Evolutionary conservation across 1,140 invertebrate genomes (phyloP), one percentile per base, ranked within the genome.

Genomic region (Caenorhabditis latens): DNA sequence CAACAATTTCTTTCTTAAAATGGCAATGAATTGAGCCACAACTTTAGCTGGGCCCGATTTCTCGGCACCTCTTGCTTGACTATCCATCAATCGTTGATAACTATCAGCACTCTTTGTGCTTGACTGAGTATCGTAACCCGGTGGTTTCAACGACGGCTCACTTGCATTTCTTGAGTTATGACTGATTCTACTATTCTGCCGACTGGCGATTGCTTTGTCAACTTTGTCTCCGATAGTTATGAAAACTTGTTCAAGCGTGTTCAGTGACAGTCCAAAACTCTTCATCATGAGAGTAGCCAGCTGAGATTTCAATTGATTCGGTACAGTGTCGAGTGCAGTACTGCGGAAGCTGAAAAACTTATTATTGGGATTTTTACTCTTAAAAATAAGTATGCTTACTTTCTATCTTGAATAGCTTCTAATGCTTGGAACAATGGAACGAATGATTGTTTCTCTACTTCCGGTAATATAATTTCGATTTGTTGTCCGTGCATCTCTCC

Each of bases 181-280:
- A 53, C 71, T 79, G 46, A 50, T 21, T n/a, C 71, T 40, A 50
- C 71, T 79, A 14, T 79, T 79, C 46, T 79, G 71, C 24, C 71
- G 71, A 32, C 71, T 79, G 6, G 71, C 71, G 21, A 79, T 79
- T 5, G 46, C 71, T 79, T 79, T 79, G n/a, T 79, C 71, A 1
- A 79, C 85, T 71, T 53, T 57, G 84, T 83, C 75, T 71, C 85
- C 85, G 21, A 86, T 84, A 21, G 48, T 83, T 11, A 87, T 75
- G 79, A 87, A 87, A 14, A 87, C 88, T 67, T 89, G 67, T 61
- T 89, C 88, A 32, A 89, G 61, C 16, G 88, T 86, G 48, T 86
- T 89, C n/a, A 87, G 21, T 46, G 88, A 89, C 19, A 89, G 19
- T 65, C 88, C 88, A 84, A 89, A 89, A 24, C 65, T 83, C 11